phyloP scores from a whole-genome alignment of 2,113 vertebrate genomes.

The Leptosomus discolor region DNA sequence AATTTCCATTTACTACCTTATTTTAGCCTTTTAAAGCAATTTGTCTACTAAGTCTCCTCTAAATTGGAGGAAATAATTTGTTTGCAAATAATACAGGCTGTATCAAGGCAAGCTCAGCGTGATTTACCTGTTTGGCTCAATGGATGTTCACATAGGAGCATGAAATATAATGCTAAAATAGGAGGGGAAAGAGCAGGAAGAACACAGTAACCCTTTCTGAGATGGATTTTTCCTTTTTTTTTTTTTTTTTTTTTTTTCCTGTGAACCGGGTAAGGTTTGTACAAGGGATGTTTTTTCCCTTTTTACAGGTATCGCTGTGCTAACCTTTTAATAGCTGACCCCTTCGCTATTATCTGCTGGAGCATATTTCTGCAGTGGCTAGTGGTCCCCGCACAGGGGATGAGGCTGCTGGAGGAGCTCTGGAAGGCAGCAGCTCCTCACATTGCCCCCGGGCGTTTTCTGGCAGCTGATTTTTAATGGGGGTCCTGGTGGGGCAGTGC shows the following conservation, averaged over 20 bases:
- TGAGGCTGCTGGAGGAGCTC: neutral
- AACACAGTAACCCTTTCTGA: neutral
- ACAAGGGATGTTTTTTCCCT: neutral
- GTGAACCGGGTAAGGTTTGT: neutral
- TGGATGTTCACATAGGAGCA: neutral
- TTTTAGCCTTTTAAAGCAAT: neutral
- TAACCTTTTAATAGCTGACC: neutral
- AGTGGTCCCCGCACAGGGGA: fast-evolving
- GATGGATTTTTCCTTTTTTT: neutral
- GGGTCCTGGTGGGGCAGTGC: neutral
- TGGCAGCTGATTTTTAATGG: neutral
- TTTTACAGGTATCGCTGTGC: neutral
- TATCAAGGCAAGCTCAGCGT: neutral
- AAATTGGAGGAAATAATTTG: neutral
- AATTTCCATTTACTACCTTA: neutral
- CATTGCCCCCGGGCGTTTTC: fast-evolving
- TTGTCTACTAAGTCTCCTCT: neutral
- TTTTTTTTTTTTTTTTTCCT: too few relatives aligned
- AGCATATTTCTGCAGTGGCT: neutral
- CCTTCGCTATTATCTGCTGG: neutral
- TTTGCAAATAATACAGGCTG: neutral
- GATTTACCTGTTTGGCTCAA: neutral
- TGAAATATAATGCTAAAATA: neutral
- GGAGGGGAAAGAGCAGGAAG: neutral
- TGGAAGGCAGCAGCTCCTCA: neutral